Conservation (phyloP, 2,113 vertebrate genomes). For the Bufo bufo region DNA sequence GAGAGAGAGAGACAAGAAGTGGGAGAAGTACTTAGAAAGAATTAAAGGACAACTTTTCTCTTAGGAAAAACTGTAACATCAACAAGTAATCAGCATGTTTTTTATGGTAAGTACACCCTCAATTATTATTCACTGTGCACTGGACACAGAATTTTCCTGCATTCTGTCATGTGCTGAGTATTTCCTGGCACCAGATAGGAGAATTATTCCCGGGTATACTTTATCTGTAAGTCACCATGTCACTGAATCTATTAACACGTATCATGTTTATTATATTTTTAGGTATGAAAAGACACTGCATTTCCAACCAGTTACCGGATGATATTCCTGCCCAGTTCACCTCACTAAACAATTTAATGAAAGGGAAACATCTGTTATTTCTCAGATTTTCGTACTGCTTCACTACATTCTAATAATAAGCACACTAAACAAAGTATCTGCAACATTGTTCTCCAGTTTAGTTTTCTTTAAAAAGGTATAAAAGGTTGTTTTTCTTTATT, state of each 20-base stretch:
- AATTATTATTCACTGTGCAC: neutral
- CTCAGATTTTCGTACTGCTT: constrained; percentile 4
- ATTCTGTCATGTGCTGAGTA: neutral
- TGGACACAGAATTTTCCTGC: neutral
- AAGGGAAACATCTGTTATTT: constrained; percentile 72
- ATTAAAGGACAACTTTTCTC: neutral
- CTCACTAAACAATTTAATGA: constrained; percentile 65
- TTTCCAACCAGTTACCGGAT: constrained; percentile 58
- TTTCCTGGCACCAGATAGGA: neutral
- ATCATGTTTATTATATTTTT: constrained; percentile 46
- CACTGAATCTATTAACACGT: constrained; percentile 10
- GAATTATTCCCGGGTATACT: constrained; percentile 53
- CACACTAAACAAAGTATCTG: neutral
- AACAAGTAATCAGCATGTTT: neutral
- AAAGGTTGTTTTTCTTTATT: too few relatives aligned
- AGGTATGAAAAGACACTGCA: constrained; percentile 60
- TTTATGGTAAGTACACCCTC: neutral
- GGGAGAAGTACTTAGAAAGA: neutral
- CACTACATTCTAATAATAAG: neutral
- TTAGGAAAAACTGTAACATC: neutral
- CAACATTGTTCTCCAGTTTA: neutral
- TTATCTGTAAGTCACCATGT: constrained; percentile 59
- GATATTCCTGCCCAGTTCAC: constrained; percentile 59
- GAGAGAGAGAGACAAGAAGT: neutral
- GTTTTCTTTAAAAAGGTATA: neutral